Evolutionary conservation across 2,888 invertebrate species (phyloP).

Genomic region (Zygaena filipendulae): DNA sequence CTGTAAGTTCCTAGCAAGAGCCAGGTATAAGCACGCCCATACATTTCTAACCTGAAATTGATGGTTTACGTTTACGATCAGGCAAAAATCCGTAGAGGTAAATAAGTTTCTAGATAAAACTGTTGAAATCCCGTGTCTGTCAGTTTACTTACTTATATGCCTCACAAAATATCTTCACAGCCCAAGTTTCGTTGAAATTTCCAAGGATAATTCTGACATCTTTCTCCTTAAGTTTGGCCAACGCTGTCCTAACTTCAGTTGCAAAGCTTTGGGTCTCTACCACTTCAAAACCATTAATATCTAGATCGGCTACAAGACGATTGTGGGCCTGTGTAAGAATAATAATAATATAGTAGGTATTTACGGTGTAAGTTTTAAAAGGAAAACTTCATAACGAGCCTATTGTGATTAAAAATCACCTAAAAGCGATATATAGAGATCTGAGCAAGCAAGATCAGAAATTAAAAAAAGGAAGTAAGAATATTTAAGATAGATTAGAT

Average conservation of each 20-base stretch:
- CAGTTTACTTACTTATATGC: slow-evolving; percentile 81
- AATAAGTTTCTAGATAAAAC: too few relatives aligned
- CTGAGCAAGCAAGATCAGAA: too few relatives aligned
- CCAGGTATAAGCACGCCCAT: slow-evolving; percentile 95
- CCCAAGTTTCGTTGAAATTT: slow-evolving; percentile 96
- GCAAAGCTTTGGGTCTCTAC: slow-evolving; percentile 93
- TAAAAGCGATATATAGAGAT: too few relatives aligned
- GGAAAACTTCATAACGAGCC: too few relatives aligned
- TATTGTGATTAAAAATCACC: too few relatives aligned
- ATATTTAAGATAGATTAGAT: too few relatives aligned
- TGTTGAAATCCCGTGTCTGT: too few relatives aligned
- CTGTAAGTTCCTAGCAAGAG: slow-evolving; percentile 91
- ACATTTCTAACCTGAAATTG: slow-evolving; percentile 79
- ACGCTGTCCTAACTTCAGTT: slow-evolving; percentile 83
- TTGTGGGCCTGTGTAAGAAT: slow-evolving; percentile 83
- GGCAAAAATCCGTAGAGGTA: neutral
- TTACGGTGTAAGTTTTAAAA: neutral
- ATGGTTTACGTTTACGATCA: too few relatives aligned
- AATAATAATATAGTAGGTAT: neutral
- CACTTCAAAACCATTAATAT: slow-evolving; percentile 82
- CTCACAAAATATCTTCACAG: slow-evolving; percentile 88
- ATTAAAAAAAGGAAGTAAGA: too few relatives aligned
- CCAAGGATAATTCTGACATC: slow-evolving; percentile 96
- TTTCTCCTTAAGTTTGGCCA: slow-evolving; percentile 86
- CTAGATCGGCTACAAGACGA: slow-evolving; percentile 87